Conservation (phyloP, 2,797 vertebrate species). For the Lepus townsendii region DNA sequence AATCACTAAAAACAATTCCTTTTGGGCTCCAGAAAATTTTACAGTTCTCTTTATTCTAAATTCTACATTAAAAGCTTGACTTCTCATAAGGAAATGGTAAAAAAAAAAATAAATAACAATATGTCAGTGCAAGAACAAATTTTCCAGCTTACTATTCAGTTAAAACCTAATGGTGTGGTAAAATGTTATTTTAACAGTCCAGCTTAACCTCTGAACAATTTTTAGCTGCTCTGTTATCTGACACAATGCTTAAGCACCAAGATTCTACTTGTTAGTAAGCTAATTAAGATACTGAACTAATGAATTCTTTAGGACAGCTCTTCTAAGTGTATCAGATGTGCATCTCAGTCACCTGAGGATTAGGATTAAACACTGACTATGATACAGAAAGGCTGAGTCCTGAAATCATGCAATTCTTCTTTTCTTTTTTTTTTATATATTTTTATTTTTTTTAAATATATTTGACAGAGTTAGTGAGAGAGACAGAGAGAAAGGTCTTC, state of each 20-base stretch:
- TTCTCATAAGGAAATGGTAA: conserved; percentile 33
- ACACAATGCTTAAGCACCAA: conserved; percentile 19
- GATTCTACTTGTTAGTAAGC: background rate
- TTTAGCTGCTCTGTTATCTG: conserved; percentile 74
- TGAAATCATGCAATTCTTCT: too few relatives aligned
- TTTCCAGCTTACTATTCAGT: background rate
- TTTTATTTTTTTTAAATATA: too few relatives aligned
- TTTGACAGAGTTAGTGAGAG: too few relatives aligned
- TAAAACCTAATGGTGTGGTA: conserved; percentile 67
- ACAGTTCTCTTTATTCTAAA: conserved; percentile 20
- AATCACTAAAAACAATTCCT: conserved; percentile 30
- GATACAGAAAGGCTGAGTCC: background rate
- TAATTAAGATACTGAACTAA: background rate
- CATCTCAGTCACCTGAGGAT: background rate
- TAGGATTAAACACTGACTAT: background rate
- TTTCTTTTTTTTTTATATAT: too few relatives aligned
- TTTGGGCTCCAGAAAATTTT: background rate
- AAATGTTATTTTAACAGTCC: conserved; percentile 71
- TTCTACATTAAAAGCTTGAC: background rate
- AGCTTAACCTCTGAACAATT: conserved; percentile 77
- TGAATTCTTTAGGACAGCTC: background rate
- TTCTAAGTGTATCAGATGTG: background rate
- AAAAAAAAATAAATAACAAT: conserved; percentile 12
- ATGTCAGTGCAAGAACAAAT: conserved; percentile 35
- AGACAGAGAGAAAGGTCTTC: too few relatives aligned